Evolutionary conservation across 2,888 invertebrate genomes (phyloP), one percentile per base, ranked within the genome.

Genomic region (Epinotia brunnichana): DNA sequence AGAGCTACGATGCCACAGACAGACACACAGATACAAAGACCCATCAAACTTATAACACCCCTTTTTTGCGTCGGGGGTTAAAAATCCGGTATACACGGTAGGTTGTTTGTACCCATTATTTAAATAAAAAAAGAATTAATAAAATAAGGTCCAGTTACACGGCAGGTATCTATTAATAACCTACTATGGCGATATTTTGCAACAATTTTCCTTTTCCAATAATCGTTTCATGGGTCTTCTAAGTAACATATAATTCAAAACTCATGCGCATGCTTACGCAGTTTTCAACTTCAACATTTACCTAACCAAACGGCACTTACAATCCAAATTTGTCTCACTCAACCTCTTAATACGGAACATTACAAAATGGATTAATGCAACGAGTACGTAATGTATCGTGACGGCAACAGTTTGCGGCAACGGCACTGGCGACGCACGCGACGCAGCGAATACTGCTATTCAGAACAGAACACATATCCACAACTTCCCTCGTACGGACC

Each of bases 311-410:
- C 21, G 41, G 48, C 21, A 56, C 54, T 64, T 39, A 41, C 53
- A 54, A 9, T 54, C 39, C 66, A 56, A 66, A 66, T 56, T 41
- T 21, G 54, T 35, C 39, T 56, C n/a, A 21, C 39, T 56, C n/a
- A 21, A 21, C 41, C n/a, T 66, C 54, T 64, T 69, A 53, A 57
- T 35, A 61, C n/a, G 53, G 54, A 63, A 63, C 21, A 57, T 73
- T 62, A 57, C 62, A 54, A 39, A 73, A 57, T 57, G 44, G 57
- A 68, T 63, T 70, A 56, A n/a, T 57, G 51, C 64, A 70, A 70
- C 64, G 56, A 48, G 53, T 63, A 57, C 60, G 66, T 72, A 72
- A 68, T 63, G 62, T 68, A 56, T 73, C 68, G 51, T 57, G 68
- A 68, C 68, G 68, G 57, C 56, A 72, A 61, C 41, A 35, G 56